These are phyloP conservation scores for Gavia stellata DNA, from an alignment of 2,113 vertebrate species.

Conservation along the genomic window DNA sequence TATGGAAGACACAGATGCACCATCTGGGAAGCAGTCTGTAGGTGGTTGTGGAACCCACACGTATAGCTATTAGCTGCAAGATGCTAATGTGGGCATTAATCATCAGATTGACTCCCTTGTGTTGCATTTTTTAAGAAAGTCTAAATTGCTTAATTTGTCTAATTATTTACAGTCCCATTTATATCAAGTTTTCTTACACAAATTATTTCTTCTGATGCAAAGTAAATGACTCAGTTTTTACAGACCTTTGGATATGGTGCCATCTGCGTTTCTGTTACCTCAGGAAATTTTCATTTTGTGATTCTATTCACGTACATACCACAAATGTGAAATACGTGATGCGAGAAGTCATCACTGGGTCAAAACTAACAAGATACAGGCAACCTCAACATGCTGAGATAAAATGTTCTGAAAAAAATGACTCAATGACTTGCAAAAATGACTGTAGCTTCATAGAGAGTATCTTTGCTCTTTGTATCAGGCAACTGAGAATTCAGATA, in stretches of 20 bases:
- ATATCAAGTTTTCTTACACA: not conserved
- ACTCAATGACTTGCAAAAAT: not conserved
- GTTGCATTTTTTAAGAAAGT: conserved; percentile 2
- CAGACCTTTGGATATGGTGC: not conserved
- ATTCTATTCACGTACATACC: not conserved
- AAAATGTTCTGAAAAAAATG: not conserved
- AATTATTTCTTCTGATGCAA: conserved; percentile 26
- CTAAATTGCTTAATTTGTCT: conserved; percentile 4
- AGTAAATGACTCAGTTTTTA: conserved; percentile 3
- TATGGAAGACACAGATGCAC: not conserved
- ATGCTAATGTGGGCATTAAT: conserved; percentile 16
- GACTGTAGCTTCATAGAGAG: not conserved
- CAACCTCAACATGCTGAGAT: not conserved
- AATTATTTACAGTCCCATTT: conserved; percentile 26
- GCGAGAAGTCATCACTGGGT: not conserved
- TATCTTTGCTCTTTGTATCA: not conserved
- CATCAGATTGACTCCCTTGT: not conserved
- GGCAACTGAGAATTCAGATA: not conserved
- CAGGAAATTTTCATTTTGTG: conserved; percentile 8
- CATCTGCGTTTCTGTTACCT: conserved; percentile 12
- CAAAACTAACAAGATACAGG: not conserved
- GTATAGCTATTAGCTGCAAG: not conserved
- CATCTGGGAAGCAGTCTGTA: conserved; percentile 16
- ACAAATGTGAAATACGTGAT: not conserved
- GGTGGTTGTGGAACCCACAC: not conserved